A percentile compares a stretch with the other conserved stretches of the same genome.
These are phyloP conservation scores for Bathynomus jamesi DNA, from an alignment of 1,140 invertebrate species.

Conservation along the genomic window DNA sequence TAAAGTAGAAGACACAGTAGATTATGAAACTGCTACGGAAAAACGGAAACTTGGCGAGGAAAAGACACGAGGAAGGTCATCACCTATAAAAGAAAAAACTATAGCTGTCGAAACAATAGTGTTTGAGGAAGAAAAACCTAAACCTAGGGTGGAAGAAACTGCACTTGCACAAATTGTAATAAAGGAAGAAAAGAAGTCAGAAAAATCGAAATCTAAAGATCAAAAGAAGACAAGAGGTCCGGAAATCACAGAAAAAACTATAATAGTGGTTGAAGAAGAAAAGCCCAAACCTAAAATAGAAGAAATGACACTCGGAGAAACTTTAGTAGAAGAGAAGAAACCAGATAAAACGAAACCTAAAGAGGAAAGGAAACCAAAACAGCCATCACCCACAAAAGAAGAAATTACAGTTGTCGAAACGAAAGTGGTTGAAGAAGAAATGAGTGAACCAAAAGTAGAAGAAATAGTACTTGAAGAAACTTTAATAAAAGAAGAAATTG, in stretches of 20 bases:
- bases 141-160: no score
- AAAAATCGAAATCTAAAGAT: no score
- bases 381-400: not conserved
- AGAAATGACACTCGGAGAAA: constrained; percentile 5
- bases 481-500: constrained; percentile 10
- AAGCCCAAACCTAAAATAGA: not conserved
- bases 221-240: no score
- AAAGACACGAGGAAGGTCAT: not conserved
- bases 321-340: not conserved
- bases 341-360: not conserved
- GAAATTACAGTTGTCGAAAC: constrained; percentile 1
- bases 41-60: not conserved
- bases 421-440: not conserved
- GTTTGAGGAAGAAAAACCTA: no score
- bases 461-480: constrained; percentile 21
- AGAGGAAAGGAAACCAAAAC: not conserved
- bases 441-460: constrained; percentile 17
- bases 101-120: no score
- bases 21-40: not conserved
- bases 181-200: no score
- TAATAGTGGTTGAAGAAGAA: not conserved
- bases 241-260: no score
- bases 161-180: no score
- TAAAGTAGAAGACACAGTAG: not conserved
- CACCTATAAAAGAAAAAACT: not conserved